Evolutionary conservation across 2,113 vertebrate species (phyloP).

Genomic region (Sylvietta virens): DNA sequence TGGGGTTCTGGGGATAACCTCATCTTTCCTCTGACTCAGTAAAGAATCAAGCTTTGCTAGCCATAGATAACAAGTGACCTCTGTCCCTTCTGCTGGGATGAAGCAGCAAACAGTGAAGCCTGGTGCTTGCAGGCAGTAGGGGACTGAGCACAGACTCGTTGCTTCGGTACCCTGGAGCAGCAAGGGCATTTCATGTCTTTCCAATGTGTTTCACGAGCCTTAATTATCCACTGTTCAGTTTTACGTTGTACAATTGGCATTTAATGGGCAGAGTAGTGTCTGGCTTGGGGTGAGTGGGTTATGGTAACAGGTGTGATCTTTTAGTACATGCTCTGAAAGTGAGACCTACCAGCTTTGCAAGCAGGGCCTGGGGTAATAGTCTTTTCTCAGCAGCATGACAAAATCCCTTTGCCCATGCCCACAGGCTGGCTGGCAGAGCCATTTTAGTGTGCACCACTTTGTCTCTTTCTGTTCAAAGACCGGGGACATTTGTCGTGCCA

Average conservation of each 20-base stretch:
- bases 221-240: background rate
- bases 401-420: background rate
- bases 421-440: background rate
- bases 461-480: background rate
- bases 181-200: background rate
- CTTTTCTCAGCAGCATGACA: background rate
- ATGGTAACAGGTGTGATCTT: background rate
- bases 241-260: background rate
- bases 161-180: background rate
- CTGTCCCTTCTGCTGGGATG: background rate
- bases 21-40: background rate
- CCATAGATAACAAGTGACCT: background rate
- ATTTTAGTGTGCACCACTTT: background rate
- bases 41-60: background rate
- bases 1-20: background rate
- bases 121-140: background rate
- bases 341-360: background rate
- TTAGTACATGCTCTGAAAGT: rapidly evolving
- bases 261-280: background rate
- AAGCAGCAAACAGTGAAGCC: background rate
- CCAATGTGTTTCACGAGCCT: background rate
- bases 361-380: background rate
- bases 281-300: background rate
- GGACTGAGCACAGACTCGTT: background rate
- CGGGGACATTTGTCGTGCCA: background rate